Evolutionary conservation across 2,113 vertebrate genomes (phyloP).

Genomic region (Pluvialis apricaria): DNA sequence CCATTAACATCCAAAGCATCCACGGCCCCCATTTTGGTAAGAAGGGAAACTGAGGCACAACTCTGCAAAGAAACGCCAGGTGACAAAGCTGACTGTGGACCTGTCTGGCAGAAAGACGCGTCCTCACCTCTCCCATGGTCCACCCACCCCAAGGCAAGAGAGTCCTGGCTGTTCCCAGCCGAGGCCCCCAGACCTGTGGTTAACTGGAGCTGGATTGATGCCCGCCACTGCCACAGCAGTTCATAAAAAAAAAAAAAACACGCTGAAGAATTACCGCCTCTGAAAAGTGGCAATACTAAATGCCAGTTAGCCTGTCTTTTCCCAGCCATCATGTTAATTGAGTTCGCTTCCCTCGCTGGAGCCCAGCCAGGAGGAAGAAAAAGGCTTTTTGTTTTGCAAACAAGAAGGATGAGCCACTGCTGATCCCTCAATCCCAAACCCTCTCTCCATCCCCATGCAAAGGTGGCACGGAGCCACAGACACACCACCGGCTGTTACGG

Average conservation of each 20-base stretch:
- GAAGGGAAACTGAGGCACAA: background rate
- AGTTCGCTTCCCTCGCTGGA: background rate
- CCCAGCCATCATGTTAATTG: constrained; percentile 41
- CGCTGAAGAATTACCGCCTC: background rate
- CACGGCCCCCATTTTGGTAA: background rate
- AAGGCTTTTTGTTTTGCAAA: constrained; percentile 44
- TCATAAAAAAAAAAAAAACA: background rate
- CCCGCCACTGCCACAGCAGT: background rate
- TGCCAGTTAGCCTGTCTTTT: constrained; percentile 30
- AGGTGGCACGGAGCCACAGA: background rate
- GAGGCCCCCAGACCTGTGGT: background rate
- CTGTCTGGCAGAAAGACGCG: background rate
- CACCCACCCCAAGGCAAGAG: background rate
- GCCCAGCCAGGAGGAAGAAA: constrained; percentile 27
- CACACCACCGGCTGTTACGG: background rate
- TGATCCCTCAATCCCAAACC: background rate
- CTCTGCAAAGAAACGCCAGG: background rate
- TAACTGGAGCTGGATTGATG: background rate
- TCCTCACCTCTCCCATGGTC: background rate
- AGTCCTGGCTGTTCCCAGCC: background rate
- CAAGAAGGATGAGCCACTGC: background rate
- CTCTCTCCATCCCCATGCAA: background rate
- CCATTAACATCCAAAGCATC: background rate
- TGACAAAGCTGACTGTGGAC: background rate
- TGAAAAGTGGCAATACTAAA: constrained; percentile 1